These are phyloP conservation scores for Sebastes ruberrimus DNA, from an alignment of 2,797 vertebrate genomes.

Conservation along the genomic window DNA sequence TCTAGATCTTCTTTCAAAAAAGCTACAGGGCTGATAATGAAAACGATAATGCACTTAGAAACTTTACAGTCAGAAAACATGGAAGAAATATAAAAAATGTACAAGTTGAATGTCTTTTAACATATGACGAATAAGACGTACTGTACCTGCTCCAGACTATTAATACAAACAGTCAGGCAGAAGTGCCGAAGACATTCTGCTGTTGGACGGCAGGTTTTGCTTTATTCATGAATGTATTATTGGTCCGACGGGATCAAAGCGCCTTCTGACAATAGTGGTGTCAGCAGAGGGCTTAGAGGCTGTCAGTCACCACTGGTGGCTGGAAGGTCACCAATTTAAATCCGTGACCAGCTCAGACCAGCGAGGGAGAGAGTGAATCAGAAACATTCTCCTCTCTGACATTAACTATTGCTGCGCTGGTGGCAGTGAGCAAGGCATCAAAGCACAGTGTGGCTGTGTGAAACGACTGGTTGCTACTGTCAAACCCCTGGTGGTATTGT, in stretches of 20 bases:
- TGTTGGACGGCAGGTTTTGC: not conserved
- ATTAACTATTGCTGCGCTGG: not conserved
- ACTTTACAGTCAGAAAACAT: not conserved
- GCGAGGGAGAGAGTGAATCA: not conserved
- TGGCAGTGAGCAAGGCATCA: not conserved
- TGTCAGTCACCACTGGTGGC: constrained; percentile 38
- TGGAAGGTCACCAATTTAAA: constrained; percentile 38
- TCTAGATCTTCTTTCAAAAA: too few relatives aligned
- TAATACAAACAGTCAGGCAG: not conserved
- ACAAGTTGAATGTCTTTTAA: not conserved
- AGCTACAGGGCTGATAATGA: not conserved
- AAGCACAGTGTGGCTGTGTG: not conserved
- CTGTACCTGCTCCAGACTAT: not conserved
- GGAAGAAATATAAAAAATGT: not conserved
- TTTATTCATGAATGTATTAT: constrained; percentile 44
- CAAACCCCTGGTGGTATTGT: not conserved
- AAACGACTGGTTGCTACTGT: not conserved
- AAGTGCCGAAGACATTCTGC: not conserved
- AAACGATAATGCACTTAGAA: not conserved
- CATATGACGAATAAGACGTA: not conserved
- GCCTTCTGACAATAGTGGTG: constrained; percentile 40
- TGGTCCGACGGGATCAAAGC: constrained; percentile 35
- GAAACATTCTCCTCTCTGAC: not conserved
- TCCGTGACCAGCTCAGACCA: constrained; percentile 13
- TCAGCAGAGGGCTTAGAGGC: constrained; percentile 38